phyloP scores from a whole-genome alignment of 2,113 vertebrate species.

The Eulemur rufifrons region DNA sequence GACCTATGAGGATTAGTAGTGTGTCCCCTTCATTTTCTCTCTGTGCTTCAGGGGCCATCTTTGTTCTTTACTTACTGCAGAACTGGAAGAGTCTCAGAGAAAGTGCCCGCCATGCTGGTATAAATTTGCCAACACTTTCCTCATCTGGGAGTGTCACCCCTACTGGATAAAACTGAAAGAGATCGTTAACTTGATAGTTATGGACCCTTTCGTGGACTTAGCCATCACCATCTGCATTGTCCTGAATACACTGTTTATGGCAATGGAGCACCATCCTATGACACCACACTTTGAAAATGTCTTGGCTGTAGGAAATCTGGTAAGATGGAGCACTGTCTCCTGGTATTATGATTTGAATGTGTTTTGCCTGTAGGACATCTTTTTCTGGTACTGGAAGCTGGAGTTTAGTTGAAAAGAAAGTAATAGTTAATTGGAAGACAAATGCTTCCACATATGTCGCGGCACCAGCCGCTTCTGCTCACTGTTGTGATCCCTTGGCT shows the following conservation, averaged over 20 bases:
- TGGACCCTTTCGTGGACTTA: slow-evolving; percentile 98
- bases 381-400: slow-evolving; percentile 24
- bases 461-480: background rate
- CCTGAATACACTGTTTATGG: slow-evolving; percentile 98
- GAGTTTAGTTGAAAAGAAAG: slow-evolving; percentile 45
- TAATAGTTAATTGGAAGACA: slow-evolving; percentile 48
- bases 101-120: slow-evolving; percentile 99
- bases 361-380: background rate
- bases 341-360: background rate
- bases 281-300: slow-evolving; percentile 89
- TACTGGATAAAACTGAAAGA: slow-evolving; percentile 96
- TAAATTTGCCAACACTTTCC: slow-evolving; percentile 95
- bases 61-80: slow-evolving; percentile 80
- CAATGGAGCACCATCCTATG: slow-evolving; percentile 99
- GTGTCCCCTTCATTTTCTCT: background rate
- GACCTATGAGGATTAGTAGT: background rate
- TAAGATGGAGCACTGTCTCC: slow-evolving; percentile 80
- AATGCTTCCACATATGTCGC: background rate
- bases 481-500: background rate
- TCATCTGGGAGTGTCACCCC: slow-evolving; percentile 98
- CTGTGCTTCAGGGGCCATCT: background rate
- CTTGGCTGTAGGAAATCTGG: slow-evolving; percentile 94
- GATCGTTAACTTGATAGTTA: slow-evolving; percentile 95
- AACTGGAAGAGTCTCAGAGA: slow-evolving; percentile 97
- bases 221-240: slow-evolving; percentile 99